Conservation (phyloP, 2,888 invertebrate genomes). For the Drosophila multiciliata region DNA sequence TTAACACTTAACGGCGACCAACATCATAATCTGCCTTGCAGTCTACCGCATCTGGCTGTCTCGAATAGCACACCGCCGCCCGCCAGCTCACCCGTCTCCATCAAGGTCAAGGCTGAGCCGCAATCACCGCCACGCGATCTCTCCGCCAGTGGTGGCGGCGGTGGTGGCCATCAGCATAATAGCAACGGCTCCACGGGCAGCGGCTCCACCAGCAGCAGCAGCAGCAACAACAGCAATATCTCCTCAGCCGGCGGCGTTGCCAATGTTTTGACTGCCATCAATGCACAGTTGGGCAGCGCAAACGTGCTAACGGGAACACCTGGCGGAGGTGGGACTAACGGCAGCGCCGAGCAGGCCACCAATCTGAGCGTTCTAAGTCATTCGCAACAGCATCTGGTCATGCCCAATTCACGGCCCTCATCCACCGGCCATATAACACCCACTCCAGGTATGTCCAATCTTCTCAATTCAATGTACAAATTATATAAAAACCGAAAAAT, state of each 20-base stretch:
- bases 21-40: slow-evolving; percentile 84
- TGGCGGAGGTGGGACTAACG: slow-evolving; percentile 67
- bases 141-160: slow-evolving; percentile 83
- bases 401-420: slow-evolving; percentile 86
- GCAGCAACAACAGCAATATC: slow-evolving; percentile 74
- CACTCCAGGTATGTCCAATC: slow-evolving; percentile 85
- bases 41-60: slow-evolving; percentile 91
- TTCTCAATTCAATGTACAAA: background rate
- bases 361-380: slow-evolving; percentile 87
- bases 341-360: slow-evolving; percentile 82
- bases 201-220: slow-evolving; percentile 57
- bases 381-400: slow-evolving; percentile 85
- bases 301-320: slow-evolving; percentile 63
- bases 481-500: slow-evolving; percentile 17
- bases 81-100: slow-evolving; percentile 91
- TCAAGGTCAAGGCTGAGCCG: slow-evolving; percentile 97
- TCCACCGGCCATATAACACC: slow-evolving; percentile 87
- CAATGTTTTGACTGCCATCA: slow-evolving; percentile 50
- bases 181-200: slow-evolving; percentile 75
- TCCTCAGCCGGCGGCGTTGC: slow-evolving; percentile 61
- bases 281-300: slow-evolving; percentile 69
- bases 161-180: slow-evolving; percentile 77
- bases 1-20: slow-evolving; percentile 58
- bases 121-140: slow-evolving; percentile 96
- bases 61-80: slow-evolving; percentile 91